phyloP scores from a whole-genome alignment of 2,113 vertebrate species.

The Phrynosoma blainvillii region DNA sequence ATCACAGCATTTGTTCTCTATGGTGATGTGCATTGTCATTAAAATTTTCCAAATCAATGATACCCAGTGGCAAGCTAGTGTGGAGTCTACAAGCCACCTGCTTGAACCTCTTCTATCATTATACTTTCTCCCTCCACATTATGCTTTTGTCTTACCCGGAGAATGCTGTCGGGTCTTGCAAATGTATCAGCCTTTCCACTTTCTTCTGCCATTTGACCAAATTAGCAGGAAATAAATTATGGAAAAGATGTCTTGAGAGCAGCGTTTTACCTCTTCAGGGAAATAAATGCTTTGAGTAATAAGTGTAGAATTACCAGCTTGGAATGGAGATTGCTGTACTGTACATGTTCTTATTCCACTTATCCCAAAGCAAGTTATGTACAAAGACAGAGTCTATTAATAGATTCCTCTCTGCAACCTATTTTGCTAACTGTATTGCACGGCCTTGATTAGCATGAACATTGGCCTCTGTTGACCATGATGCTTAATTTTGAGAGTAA shows the following conservation, averaged over 20 bases:
- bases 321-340: background rate
- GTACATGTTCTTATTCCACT: background rate
- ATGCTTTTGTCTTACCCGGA: background rate
- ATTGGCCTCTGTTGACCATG: conserved; percentile 7
- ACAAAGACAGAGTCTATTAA: conserved; percentile 1
- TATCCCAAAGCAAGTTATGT: background rate
- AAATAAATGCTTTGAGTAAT: background rate
- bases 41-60: background rate
- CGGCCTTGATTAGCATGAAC: conserved; percentile 62
- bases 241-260: conserved; percentile 4
- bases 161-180: background rate
- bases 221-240: background rate
- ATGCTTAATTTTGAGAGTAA: background rate
- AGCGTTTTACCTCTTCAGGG: background rate
- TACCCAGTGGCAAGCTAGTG: background rate
- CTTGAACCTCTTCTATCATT: background rate
- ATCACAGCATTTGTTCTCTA: background rate
- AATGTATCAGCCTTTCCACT: background rate
- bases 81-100: background rate
- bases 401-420: conserved; percentile 7
- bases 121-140: background rate
- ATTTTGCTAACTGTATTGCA: conserved; percentile 57
- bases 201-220: conserved; percentile 1
- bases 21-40: background rate
- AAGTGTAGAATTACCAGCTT: background rate